Conservation (phyloP, 2,113 vertebrate species). For the Nannospalax galili region DNA sequence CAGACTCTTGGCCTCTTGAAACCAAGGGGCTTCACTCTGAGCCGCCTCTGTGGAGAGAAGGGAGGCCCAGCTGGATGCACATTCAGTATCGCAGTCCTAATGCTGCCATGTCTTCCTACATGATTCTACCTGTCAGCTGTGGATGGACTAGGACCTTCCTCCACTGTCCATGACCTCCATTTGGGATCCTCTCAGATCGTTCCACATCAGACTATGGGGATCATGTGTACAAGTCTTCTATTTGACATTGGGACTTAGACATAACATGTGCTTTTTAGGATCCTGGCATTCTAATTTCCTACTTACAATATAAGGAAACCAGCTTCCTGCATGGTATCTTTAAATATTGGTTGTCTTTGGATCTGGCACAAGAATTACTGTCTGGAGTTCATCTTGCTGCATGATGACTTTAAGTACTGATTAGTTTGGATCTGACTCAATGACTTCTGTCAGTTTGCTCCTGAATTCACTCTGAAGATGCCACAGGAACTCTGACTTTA, state of each 20-base stretch:
- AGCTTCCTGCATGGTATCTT: not conserved
- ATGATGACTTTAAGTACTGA: not conserved
- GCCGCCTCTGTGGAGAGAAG: conserved; percentile 48
- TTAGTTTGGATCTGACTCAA: not conserved
- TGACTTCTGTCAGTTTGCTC: not conserved
- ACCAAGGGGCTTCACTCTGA: conserved; percentile 40
- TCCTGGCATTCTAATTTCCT: not conserved
- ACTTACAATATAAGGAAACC: not conserved
- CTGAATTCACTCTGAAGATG: not conserved
- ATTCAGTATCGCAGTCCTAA: not conserved
- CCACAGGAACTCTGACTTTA: not conserved
- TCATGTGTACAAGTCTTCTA: no score
- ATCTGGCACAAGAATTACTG: no score
- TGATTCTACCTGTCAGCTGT: not conserved
- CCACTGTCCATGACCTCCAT: not conserved
- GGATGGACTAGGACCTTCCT: not conserved
- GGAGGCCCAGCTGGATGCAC: not conserved
- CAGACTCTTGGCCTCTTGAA: conserved; percentile 64
- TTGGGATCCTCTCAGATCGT: not conserved
- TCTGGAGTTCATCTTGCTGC: no score
- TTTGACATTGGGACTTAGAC: not conserved
- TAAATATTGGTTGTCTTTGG: no score
- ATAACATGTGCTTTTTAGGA: not conserved
- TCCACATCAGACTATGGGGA: not conserved
- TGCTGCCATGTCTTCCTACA: no score